Evolutionary conservation across 2,113 vertebrate species (phyloP).

Genomic region (Addax nasomaculatus): DNA sequence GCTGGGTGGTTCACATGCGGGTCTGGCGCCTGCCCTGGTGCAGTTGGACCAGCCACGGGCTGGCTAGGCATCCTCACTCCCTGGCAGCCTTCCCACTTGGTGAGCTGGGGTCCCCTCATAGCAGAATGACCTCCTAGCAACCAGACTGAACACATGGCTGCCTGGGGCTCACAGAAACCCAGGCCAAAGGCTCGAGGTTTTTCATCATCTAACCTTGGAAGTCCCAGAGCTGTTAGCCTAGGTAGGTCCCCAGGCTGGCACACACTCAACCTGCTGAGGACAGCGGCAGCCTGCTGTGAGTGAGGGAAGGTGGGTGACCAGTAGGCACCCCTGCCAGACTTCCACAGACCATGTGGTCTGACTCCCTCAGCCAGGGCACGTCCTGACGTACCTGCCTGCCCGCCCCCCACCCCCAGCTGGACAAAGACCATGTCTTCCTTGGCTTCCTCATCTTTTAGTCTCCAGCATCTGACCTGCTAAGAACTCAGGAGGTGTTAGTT

Average conservation of each 20-base stretch:
- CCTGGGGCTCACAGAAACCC: neutral
- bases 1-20: neutral
- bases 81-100: neutral
- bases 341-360: neutral
- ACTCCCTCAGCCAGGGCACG: neutral
- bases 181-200: neutral
- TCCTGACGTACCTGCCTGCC: neutral
- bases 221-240: neutral
- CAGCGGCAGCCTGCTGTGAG: neutral
- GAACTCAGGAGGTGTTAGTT: neutral
- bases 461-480: neutral
- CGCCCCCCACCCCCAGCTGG: neutral
- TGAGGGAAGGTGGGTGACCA: neutral
- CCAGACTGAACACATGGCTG: neutral
- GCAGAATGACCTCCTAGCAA: neutral
- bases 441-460: neutral
- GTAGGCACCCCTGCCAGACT: neutral
- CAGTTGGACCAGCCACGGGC: neutral
- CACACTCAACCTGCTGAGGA: neutral
- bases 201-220: neutral
- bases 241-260: neutral
- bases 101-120: neutral
- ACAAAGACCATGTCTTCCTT: neutral
- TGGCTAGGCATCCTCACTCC: neutral
- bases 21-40: neutral